Conservation (phyloP, 2,113 vertebrate species). For the Eublepharis macularius region DNA sequence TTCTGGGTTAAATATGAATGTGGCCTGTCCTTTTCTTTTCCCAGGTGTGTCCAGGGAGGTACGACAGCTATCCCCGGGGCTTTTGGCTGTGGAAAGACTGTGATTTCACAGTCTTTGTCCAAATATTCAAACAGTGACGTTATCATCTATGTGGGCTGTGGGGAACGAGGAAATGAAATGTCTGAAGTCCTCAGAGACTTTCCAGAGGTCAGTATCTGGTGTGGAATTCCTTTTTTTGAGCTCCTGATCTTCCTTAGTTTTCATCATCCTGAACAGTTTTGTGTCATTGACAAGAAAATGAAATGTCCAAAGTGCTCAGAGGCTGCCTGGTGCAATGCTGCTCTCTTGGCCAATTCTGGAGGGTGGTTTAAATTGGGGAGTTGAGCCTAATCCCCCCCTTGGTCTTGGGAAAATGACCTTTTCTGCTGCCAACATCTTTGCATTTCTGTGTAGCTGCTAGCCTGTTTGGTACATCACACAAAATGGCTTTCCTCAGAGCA, state of each 20-base stretch:
- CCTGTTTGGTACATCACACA: background rate
- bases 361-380: background rate
- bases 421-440: background rate
- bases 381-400: background rate
- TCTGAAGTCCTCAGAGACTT: slow-evolving; percentile 98
- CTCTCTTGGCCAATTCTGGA: background rate
- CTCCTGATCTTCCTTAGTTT: too few species aligned
- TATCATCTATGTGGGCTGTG: slow-evolving; percentile 96
- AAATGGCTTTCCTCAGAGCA: background rate
- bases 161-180: slow-evolving; percentile 98
- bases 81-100: slow-evolving; percentile 97
- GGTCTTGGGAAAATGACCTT: background rate
- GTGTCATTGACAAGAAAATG: too few species aligned
- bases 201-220: slow-evolving; percentile 86
- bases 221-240: slow-evolving; percentile 1
- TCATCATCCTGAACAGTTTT: too few species aligned
- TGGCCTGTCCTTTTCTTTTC: slow-evolving; percentile 48
- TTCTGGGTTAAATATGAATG: slow-evolving; percentile 17
- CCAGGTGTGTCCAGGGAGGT: slow-evolving; percentile 96
- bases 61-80: slow-evolving; percentile 97
- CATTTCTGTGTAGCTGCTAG: background rate
- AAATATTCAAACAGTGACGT: slow-evolving; percentile 99
- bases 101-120: slow-evolving; percentile 97
- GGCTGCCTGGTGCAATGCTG: background rate
- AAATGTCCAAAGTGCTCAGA: too few species aligned